These are phyloP conservation scores for Limnephilus auricula DNA, from an alignment of 2,888 invertebrate species.

Conservation along the genomic window DNA sequence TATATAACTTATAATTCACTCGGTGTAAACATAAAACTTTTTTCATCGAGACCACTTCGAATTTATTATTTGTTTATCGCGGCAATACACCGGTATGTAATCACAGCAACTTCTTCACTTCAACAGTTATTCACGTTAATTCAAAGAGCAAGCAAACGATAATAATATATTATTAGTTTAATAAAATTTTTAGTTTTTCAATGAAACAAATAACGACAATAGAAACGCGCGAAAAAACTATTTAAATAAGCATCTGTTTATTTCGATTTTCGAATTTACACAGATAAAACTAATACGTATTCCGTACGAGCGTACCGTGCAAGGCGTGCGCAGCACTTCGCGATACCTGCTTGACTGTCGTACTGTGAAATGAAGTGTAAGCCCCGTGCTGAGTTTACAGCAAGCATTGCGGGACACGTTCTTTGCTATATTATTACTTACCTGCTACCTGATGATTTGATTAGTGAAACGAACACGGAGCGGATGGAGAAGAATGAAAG, in stretches of 20 bases:
- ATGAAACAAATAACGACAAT: constrained; percentile 2
- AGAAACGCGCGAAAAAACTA: background rate
- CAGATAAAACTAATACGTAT: background rate
- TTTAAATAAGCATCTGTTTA: background rate
- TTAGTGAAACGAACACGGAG: background rate
- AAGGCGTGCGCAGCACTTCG: constrained; percentile 3
- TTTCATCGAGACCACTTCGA: constrained; percentile 8
- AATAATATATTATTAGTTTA: background rate
- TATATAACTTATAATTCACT: background rate
- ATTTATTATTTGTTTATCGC: constrained; percentile 4
- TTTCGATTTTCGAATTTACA: background rate
- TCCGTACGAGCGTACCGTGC: background rate
- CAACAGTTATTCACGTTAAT: constrained; percentile 9
- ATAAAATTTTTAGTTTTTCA: background rate
- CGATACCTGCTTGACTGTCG: constrained; percentile 35
- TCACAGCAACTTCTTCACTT: constrained; percentile 14
- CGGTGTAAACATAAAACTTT: constrained; percentile 15
- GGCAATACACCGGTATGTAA: background rate
- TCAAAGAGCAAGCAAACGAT: background rate
- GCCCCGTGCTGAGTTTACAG: constrained; percentile 16
- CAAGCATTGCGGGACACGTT: constrained; percentile 11
- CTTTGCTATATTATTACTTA: constrained; percentile 17
- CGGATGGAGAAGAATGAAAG: background rate
- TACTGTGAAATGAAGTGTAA: constrained; percentile 28
- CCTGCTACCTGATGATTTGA: constrained; percentile 12